A percentile compares a stretch with the other conserved stretches of the same genome.
phyloP scores from a whole-genome alignment of 2,888 invertebrate species.

The Kryphioiulus occultus region DNA sequence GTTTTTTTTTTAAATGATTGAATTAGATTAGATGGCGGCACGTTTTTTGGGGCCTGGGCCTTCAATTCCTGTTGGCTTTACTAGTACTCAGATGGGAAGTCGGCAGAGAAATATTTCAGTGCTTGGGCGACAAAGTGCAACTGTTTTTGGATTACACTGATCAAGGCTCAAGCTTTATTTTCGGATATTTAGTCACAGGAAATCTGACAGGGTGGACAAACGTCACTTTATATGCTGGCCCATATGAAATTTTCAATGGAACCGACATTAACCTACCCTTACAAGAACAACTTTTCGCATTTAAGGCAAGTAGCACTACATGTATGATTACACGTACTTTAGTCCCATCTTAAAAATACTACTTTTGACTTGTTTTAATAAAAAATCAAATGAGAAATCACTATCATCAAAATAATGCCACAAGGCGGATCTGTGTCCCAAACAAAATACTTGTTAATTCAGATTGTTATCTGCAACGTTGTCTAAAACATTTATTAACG shows the following conservation, averaged over 20 bases:
- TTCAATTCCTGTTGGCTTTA: conserved; percentile 86
- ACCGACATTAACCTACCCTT: conserved; percentile 40
- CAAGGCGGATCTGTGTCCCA: too few species aligned
- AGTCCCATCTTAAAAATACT: too few species aligned
- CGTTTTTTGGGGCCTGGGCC: conserved; percentile 77
- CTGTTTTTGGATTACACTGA: conserved; percentile 81
- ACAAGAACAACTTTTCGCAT: conserved; percentile 76
- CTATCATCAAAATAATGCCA: too few species aligned
- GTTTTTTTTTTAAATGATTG: too few species aligned
- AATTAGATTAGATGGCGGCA: conserved; percentile 80
- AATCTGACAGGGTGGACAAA: conserved; percentile 63
- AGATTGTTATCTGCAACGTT: too few species aligned
- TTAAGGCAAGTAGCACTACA: conserved; percentile 70
- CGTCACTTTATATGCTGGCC: background rate
- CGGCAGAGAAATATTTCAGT: conserved; percentile 75
- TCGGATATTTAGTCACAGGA: conserved; percentile 67
- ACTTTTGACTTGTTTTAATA: too few species aligned
- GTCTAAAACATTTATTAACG: background rate
- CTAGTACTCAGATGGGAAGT: conserved; percentile 84
- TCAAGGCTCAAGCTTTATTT: conserved; percentile 84
- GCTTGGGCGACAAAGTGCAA: conserved; percentile 74
- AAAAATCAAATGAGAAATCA: too few species aligned
- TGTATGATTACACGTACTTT: too few species aligned
- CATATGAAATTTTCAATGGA: background rate
- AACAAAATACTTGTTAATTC: too few species aligned